Conservation (phyloP, 2,888 invertebrate genomes). For the Habroteleia sp. region DNA sequence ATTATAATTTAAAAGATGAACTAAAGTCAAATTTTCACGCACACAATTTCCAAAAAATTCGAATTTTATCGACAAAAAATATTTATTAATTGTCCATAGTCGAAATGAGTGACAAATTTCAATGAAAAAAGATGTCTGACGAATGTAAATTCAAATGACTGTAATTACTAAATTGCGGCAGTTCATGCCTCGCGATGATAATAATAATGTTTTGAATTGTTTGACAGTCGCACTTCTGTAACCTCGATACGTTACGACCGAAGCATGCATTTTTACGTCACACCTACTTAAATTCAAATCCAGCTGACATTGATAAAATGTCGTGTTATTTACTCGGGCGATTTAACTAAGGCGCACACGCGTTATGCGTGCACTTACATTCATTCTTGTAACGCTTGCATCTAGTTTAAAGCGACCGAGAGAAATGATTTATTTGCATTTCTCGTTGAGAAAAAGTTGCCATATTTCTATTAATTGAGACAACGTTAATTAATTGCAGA, state of each 20-base stretch:
- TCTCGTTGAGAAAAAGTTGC: slow-evolving; percentile 22
- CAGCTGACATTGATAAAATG: slow-evolving; percentile 64
- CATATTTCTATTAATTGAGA: slow-evolving; percentile 32
- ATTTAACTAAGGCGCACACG: slow-evolving; percentile 60
- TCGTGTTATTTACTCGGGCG: slow-evolving; percentile 59
- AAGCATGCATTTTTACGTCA: slow-evolving; percentile 61
- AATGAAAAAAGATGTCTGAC: slow-evolving; percentile 10
- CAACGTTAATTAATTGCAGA: slow-evolving; percentile 23
- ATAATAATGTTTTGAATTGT: slow-evolving; percentile 59
- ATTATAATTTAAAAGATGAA: too few relatives aligned
- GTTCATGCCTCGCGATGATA: slow-evolving; percentile 36
- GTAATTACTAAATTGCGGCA: slow-evolving; percentile 47
- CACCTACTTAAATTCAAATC: slow-evolving; percentile 63
- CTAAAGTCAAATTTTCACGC: too few relatives aligned
- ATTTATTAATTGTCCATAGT: slow-evolving; percentile 6
- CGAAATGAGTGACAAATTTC: slow-evolving; percentile 27
- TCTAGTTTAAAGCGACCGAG: slow-evolving; percentile 41
- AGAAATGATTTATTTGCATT: slow-evolving; percentile 54
- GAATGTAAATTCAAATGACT: slow-evolving; percentile 40
- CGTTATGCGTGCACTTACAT: slow-evolving; percentile 58
- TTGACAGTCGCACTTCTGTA: slow-evolving; percentile 61
- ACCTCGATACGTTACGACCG: slow-evolving; percentile 53
- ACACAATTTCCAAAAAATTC: too few relatives aligned
- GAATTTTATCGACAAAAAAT: background rate
- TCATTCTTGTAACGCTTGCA: slow-evolving; percentile 52